phyloP scores from a whole-genome alignment of 1,140 invertebrate species.

The Ctenoplectra terminalis region DNA sequence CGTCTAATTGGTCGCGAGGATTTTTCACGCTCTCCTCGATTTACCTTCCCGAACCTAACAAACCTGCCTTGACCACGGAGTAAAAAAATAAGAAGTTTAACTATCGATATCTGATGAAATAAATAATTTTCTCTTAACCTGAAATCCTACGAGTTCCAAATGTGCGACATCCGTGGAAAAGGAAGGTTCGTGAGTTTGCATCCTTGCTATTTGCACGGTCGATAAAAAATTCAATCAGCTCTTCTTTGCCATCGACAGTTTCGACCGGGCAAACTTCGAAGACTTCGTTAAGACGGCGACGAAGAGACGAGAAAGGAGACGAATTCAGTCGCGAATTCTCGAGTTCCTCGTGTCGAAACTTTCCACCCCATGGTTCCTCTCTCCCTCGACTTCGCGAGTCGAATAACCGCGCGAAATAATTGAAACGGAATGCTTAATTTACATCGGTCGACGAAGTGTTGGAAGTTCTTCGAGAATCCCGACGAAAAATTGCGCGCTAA shows the following conservation, averaged over 20 bases:
- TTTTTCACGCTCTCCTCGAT: conserved; percentile 4
- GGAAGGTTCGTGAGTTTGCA: not conserved
- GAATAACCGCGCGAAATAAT: conserved; percentile 66
- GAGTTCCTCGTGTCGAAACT: conserved; percentile 41
- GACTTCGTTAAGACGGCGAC: conserved; percentile 57
- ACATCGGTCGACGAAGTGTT: not conserved
- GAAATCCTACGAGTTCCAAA: no score
- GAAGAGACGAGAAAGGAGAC: conserved; percentile 13
- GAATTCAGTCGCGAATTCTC: conserved; percentile 32
- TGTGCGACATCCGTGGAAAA: not conserved
- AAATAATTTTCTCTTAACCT: not conserved
- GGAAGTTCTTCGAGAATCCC: not conserved
- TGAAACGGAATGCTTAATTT: conserved; percentile 66
- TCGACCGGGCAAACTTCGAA: conserved; percentile 41
- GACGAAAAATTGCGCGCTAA: conserved; percentile 33
- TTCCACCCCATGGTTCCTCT: conserved; percentile 12
- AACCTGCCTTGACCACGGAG: not conserved
- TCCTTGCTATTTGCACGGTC: not conserved
- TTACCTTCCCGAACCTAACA: not conserved
- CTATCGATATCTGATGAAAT: not conserved
- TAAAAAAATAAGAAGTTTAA: not conserved
- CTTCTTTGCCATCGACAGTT: conserved; percentile 40
- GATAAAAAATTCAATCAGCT: conserved; percentile 60
- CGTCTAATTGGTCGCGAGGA: conserved; percentile 23
- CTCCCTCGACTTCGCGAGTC: conserved; percentile 1